These are phyloP conservation scores for Imbricaverruca yamaguchii DNA, from an alignment of 2,888 invertebrate species.

Conservation along the genomic window DNA sequence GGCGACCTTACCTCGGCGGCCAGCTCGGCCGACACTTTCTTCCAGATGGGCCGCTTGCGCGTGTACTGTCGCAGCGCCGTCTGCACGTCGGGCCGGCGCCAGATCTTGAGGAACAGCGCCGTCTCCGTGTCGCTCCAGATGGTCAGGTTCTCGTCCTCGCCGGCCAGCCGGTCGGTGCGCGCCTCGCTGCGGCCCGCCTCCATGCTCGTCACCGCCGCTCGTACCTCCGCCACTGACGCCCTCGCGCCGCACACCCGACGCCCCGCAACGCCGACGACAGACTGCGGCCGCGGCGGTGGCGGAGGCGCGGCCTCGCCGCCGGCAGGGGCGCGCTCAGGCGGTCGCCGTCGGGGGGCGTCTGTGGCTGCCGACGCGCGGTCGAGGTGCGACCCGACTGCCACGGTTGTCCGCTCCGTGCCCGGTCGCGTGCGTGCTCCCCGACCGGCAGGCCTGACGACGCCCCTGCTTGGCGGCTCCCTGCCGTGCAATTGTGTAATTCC, in stretches of 20 bases:
- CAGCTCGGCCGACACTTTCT: conserved; percentile 7
- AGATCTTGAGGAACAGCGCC: conserved; percentile 17
- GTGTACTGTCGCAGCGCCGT: conserved; percentile 17
- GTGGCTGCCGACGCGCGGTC: no score
- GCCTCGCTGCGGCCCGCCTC: not conserved
- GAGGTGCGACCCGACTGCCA: no score
- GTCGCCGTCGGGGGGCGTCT: no score
- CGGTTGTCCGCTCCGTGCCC: no score
- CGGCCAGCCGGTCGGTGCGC: not conserved
- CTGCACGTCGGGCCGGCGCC: conserved; percentile 12
- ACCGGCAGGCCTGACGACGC: no score
- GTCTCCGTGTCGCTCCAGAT: conserved; percentile 16
- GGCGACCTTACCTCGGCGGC: not conserved
- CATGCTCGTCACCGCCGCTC: not conserved
- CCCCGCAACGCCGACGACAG: no score
- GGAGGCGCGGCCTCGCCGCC: not conserved
- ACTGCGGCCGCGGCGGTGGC: not conserved
- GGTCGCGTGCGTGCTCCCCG: no score
- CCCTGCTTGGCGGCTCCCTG: no score
- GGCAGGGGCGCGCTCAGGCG: not conserved
- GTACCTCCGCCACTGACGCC: no score
- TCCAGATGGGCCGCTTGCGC: conserved; percentile 16
- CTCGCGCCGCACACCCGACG: no score
- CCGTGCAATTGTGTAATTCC: no score
- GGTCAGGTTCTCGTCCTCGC: conserved; percentile 16